Conservation (phyloP, 2,888 invertebrate genomes). For the Philhelius pedissequus region DNA sequence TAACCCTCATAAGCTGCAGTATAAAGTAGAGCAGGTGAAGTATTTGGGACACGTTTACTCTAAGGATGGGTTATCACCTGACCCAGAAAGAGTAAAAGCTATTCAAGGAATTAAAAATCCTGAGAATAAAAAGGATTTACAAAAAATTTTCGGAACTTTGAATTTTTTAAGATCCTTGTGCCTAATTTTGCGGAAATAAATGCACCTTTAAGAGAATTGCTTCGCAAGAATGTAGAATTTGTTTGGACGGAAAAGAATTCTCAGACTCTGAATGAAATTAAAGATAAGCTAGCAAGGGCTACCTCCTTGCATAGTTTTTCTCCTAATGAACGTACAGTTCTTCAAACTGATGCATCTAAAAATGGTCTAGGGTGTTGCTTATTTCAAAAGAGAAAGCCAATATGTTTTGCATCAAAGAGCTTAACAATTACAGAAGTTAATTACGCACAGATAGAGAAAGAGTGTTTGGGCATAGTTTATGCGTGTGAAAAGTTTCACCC, state of each 20-base stretch:
- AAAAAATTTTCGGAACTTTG: slow-evolving; percentile 71
- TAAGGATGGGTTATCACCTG: not conserved
- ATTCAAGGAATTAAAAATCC: slow-evolving; percentile 60
- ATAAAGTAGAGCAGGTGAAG: not conserved
- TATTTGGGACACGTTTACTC: slow-evolving; percentile 33
- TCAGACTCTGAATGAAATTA: slow-evolving; percentile 60
- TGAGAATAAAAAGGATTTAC: slow-evolving; percentile 69
- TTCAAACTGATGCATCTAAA: not conserved
- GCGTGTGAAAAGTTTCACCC: slow-evolving; percentile 13
- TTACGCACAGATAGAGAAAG: slow-evolving; percentile 55
- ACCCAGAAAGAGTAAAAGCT: slow-evolving; percentile 27
- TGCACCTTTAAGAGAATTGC: slow-evolving; percentile 48
- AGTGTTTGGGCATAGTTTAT: not conserved
- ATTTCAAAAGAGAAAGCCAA: no score
- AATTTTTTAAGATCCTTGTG: slow-evolving; percentile 18
- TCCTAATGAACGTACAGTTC: not conserved
- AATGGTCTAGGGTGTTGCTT: slow-evolving; percentile 35
- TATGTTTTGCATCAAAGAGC: slow-evolving; percentile 69
- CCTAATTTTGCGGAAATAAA: slow-evolving; percentile 3
- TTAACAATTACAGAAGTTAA: slow-evolving; percentile 69
- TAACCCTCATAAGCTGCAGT: slow-evolving; percentile 10
- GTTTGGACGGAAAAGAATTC: slow-evolving; percentile 61
- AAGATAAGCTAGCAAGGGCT: slow-evolving; percentile 69
- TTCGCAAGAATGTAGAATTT: slow-evolving; percentile 69
- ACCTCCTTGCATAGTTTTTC: slow-evolving; percentile 28